Evolutionary conservation across 1,140 invertebrate genomes (phyloP).

Genomic region (Thrips palmi): DNA sequence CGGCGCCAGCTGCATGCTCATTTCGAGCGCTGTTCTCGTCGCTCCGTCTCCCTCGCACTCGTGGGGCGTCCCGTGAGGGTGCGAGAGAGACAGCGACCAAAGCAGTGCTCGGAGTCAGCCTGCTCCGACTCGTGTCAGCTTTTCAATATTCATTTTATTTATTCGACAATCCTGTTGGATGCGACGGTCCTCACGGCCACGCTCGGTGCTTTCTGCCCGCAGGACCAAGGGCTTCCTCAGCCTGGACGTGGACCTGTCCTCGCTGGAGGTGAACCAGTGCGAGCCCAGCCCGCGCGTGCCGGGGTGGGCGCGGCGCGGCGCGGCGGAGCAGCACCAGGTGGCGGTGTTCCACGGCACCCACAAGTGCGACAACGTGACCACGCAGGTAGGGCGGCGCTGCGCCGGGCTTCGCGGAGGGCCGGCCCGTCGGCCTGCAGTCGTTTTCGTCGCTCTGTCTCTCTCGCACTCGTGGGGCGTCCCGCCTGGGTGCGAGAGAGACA

Average conservation of each 20-base stretch:
- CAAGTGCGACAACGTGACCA: conserved; percentile 62
- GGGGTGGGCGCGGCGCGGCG: conserved; percentile 16
- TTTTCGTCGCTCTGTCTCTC: too few species aligned
- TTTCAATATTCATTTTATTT: not conserved
- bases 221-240: conserved; percentile 58
- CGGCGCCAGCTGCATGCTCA: too few species aligned
- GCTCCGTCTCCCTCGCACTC: too few species aligned
- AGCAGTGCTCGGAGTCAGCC: too few species aligned
- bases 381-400: conserved; percentile 33
- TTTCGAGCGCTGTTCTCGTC: too few species aligned
- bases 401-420: conserved; percentile 1
- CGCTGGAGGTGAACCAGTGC: conserved; percentile 73
- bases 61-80: too few species aligned
- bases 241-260: conserved; percentile 65
- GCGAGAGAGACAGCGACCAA: too few species aligned
- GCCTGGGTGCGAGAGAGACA: too few species aligned
- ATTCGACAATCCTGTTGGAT: not conserved
- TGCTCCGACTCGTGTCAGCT: too few species aligned
- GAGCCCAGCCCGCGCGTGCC: too few species aligned
- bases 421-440: too few species aligned
- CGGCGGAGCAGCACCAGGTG: conserved; percentile 25
- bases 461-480: too few species aligned
- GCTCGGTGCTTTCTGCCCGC: conserved; percentile 17
- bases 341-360: conserved; percentile 59
- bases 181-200: not conserved